Base-by-base conservation (phyloP, 2,888 invertebrate species). In the Thelaira solivaga region DNA sequence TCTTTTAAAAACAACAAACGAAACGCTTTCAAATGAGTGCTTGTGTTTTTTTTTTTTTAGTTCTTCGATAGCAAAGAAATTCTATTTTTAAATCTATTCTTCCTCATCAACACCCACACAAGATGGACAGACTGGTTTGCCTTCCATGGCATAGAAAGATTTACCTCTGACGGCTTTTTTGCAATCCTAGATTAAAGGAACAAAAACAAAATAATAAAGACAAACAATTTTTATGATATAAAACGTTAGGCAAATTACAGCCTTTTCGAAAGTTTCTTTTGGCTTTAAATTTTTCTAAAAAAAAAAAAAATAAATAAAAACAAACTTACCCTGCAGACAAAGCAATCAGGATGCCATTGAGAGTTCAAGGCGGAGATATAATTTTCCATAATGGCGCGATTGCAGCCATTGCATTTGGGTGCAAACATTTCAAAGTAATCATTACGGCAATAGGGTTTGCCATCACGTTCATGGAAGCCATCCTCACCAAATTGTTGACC, bases 401-500 rank as follows among this genome's bases (percentile, higher is more conserved):
- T 94, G 91, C 99, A 99, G 43, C 97, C 98, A 61, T 97, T 97
- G 90, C 99, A 99, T 88, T 98, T 97, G 2, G 98, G 98, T 6
- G 98, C 99, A 90, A 98, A 99, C 94, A 97, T 95, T 86, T 97
- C 96, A 88, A 98, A 97, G 90, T 98, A 99, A 88, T 98, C 98
- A 80, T 94, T 94, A 84, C 96, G 94, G 90, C 99, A 99, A 88
- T 97, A 99, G 0, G 98, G 97, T 88, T 97, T 96, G 76, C 97
- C 97, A 84, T 97, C 96, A 83, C 95, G 92, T 89, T 99, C 99
- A 90, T 99, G 98, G 92, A 98, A 99, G 39, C 98, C 98, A 80
- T 98, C 97, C 84, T 98, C 98, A 10, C 98, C 98, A 87, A 99
- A 98, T 88, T 96, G 96, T 87, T 96, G 95, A 45, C 97, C 97